Percentiles rank a stretch among this genome's conserved stretches.
Conservation (phyloP, 2,113 vertebrate genomes). For the Myotis yumanensis region DNA sequence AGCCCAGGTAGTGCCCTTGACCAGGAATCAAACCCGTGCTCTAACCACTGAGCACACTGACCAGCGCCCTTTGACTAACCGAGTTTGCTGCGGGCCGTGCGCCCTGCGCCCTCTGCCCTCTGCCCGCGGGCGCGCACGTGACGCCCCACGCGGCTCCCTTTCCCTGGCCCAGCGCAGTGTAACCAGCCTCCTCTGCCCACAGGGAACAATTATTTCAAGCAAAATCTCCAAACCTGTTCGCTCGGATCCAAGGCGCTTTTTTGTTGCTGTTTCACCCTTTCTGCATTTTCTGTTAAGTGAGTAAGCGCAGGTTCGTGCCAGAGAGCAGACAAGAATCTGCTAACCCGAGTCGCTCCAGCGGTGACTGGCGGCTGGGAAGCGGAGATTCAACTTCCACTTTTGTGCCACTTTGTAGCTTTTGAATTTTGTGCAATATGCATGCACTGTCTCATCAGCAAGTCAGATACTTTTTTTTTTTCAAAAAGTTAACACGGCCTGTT, state of each 20-base stretch:
- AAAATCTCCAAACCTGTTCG: background rate
- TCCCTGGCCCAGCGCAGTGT: too few species aligned
- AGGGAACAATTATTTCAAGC: background rate
- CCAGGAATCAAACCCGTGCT: too few species aligned
- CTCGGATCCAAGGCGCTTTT: background rate
- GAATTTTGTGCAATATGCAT: background rate
- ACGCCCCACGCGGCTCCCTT: background rate
- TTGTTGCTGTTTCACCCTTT: background rate
- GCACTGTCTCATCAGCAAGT: background rate
- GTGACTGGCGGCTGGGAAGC: background rate
- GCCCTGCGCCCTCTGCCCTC: background rate
- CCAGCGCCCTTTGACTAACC: rapidly evolving
- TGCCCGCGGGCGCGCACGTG: background rate
- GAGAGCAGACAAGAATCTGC: background rate
- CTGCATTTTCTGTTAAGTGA: background rate
- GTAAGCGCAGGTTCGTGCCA: background rate
- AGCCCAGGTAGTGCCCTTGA: too few species aligned
- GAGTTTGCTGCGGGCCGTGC: rapidly evolving
- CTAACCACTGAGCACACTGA: too few species aligned
- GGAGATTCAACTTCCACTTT: background rate
- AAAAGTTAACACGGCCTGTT: background rate
- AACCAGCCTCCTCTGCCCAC: background rate
- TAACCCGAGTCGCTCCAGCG: background rate
- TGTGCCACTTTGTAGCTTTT: background rate
- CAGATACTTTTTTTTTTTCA: background rate